Evolutionary conservation across 2,888 invertebrate species (phyloP).

Genomic region (Tachystola acroxantha): DNA sequence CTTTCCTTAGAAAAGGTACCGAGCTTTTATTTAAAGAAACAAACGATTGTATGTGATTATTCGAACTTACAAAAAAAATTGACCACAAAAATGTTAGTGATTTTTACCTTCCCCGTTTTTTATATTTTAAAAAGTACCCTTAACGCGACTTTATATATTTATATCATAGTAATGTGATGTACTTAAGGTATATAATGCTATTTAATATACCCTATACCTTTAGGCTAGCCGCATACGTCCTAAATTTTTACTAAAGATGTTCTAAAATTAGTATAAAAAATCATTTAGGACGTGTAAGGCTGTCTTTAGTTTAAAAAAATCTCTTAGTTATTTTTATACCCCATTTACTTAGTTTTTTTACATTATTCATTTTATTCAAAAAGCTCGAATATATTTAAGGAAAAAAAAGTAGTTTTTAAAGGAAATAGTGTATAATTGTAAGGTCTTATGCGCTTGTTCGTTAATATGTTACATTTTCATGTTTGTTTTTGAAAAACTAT

Average conservation of each 20-base stretch:
- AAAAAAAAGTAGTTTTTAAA: conserved; percentile 27
- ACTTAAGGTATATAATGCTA: conserved; percentile 33
- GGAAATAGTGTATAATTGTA: conserved; percentile 33
- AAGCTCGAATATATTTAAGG: conserved; percentile 32
- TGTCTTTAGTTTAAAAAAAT: conserved; percentile 11
- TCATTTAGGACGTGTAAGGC: not conserved
- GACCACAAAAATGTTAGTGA: conserved; percentile 64
- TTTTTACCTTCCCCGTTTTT: conserved; percentile 44
- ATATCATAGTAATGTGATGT: conserved; percentile 44
- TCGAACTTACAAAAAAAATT: conserved; percentile 42
- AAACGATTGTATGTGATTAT: conserved; percentile 40
- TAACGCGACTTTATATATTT: conserved; percentile 36
- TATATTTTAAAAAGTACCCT: conserved; percentile 41
- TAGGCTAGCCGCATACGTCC: conserved; percentile 2
- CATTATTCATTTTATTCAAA: conserved; percentile 11
- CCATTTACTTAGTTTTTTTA: conserved; percentile 14
- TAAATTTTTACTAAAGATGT: not conserved
- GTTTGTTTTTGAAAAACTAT: conserved; percentile 27
- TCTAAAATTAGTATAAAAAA: too few relatives aligned
- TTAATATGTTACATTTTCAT: conserved; percentile 25
- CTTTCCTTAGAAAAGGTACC: conserved; percentile 20
- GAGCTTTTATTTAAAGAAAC: conserved; percentile 42
- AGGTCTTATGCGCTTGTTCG: conserved; percentile 37
- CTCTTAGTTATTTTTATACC: conserved; percentile 11
- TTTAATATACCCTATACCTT: conserved; percentile 17